Conservation (phyloP, 2,797 vertebrate species). For the Xyrichtys novacula region DNA sequence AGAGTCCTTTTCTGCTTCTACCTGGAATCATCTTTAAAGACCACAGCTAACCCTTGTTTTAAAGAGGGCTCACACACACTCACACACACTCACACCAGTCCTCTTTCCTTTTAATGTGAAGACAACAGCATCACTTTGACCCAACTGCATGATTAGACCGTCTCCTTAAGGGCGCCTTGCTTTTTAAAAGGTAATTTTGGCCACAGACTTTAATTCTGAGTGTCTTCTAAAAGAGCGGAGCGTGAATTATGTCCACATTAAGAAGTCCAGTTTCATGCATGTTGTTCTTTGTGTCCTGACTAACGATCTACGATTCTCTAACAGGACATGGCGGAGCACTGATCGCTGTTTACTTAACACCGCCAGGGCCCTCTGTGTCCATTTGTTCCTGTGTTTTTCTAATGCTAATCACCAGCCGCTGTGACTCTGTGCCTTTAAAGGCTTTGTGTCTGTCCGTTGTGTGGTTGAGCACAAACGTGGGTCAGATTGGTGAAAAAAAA, state of each 20-base stretch:
- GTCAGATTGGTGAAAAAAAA: too few relatives aligned
- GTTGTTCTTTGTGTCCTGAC: neutral
- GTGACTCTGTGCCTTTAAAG: neutral
- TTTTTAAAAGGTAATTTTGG: neutral
- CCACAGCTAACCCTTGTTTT: neutral
- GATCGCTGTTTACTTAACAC: neutral
- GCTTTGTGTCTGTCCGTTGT: slow-evolving; percentile 8
- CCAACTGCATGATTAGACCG: neutral
- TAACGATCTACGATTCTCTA: slow-evolving; percentile 2
- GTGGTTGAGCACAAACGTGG: too few relatives aligned
- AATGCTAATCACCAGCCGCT: neutral
- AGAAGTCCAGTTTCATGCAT: slow-evolving; percentile 1
- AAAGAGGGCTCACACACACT: neutral
- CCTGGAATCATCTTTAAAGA: neutral
- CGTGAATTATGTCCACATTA: neutral
- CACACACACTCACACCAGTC: neutral
- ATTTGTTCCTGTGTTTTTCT: slow-evolving; percentile 3
- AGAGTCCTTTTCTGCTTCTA: neutral
- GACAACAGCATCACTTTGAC: slow-evolving; percentile 1
- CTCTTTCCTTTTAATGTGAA: neutral
- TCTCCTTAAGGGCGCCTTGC: neutral
- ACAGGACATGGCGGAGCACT: slow-evolving; percentile 11
- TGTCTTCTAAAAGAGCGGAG: neutral
- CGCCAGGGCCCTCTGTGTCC: slow-evolving; percentile 7
- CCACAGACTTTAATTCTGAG: too few relatives aligned